Evolutionary conservation across 2,888 invertebrate genomes (phyloP), one percentile per base, ranked within the genome.

Genomic region (Thereva nobilitata): DNA sequence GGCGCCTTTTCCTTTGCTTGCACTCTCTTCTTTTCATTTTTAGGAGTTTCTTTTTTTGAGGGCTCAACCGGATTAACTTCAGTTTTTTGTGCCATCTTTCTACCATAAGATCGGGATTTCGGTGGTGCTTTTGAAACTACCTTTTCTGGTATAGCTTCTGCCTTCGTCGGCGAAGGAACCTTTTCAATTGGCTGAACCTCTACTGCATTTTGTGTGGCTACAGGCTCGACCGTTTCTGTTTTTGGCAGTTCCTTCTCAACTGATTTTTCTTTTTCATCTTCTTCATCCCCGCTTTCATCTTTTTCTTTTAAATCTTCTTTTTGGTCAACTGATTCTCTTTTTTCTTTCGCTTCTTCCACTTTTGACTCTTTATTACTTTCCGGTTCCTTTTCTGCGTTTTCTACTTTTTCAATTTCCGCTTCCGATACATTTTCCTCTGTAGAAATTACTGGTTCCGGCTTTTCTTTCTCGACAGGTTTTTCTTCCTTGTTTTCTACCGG

Each of bases 11-110:
- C 8, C 42, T 35, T 34, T 44, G 42, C 6, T 56, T 4, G 5
- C 1, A 2, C 50, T 7, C 7, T 50, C 23, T 50, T 23, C 2
- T 7, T 23, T 50, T 50, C 41, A 3, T 41, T 41, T 6, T 56
- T n/a, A 10, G 6, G 23, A 6, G 59, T 12, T 23, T 52, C 42
- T 2, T 42, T 45, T 9, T 44, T 42, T 38, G 66, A n/a, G 9
- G 55, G 5, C n/a, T 34, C 55, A 45, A 49, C 37, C 6, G 49
- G 6, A 67, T 68, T 70, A 37, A 50, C 66, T 44, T 68, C 69
- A 7, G 63, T 54, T 42, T 23, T 41, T 37, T 67, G 70, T n/a
- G 55, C 4, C 6, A 61, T 23, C 4, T 54, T 50, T 50, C 23
- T 8, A 2, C 34, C 34, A 23, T 23, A 23, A 23, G 23, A 23